A percentile compares a stretch with the other conserved stretches of the same genome.
phyloP scores from a whole-genome alignment of 2,113 vertebrate species.

The Halcyon senegalensis region DNA sequence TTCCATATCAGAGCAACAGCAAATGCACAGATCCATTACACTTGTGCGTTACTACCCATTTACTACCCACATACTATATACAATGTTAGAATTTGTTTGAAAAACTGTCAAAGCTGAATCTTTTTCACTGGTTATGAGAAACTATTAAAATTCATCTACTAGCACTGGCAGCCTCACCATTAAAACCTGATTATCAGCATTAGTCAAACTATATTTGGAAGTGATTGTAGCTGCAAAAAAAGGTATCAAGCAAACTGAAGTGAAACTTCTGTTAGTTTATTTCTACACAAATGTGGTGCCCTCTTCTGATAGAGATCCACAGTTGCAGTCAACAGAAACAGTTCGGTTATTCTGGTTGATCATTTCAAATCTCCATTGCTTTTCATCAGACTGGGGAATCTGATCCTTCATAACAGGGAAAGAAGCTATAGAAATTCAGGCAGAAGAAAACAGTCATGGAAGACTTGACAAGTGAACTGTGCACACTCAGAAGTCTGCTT shows the following conservation, averaged over 20 bases:
- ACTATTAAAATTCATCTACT: background rate
- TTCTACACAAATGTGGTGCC: fast-evolving
- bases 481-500: background rate
- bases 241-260: background rate
- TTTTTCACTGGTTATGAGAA: background rate
- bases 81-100: background rate
- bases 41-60: background rate
- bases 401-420: background rate
- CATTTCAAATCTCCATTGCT: background rate
- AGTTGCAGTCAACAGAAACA: background rate
- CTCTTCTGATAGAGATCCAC: background rate
- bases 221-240: background rate
- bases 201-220: background rate
- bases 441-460: background rate
- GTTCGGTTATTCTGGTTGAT: fast-evolving
- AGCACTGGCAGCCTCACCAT: background rate
- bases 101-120: background rate
- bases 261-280: background rate
- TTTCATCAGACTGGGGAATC: background rate
- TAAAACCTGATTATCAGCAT: background rate
- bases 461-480: background rate
- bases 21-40: background rate
- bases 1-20: background rate
- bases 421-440: background rate
- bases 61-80: background rate